Conservation (phyloP, 2,888 invertebrate species). For the Megalurothrips usitatus region DNA sequence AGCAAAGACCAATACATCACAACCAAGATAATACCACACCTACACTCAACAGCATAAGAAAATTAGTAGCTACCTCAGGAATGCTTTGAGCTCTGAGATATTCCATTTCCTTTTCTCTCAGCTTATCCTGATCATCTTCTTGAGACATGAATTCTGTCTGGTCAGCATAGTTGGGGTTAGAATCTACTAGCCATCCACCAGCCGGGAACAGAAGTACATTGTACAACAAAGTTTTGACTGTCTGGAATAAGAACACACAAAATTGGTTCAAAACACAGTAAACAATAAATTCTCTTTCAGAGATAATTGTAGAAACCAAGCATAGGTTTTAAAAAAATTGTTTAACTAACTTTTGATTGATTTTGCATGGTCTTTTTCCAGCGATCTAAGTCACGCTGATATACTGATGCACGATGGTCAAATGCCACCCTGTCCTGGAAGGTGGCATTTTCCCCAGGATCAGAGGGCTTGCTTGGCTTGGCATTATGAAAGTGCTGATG, state of each 20-base stretch:
- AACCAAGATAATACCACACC: background rate
- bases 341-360: constrained; percentile 48
- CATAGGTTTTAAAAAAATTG: background rate
- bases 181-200: constrained; percentile 83
- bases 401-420: constrained; percentile 77
- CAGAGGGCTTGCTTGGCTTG: constrained; percentile 66
- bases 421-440: constrained; percentile 85
- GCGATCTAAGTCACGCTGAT: constrained; percentile 69
- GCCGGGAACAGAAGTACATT: constrained; percentile 85
- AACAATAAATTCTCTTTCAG: background rate
- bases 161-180: constrained; percentile 43
- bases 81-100: constrained; percentile 75
- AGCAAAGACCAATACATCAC: constrained; percentile 27
- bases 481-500: constrained; percentile 75
- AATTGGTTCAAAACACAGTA: constrained; percentile 2
- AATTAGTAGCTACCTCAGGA: constrained; percentile 57
- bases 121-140: constrained; percentile 51
- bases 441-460: constrained; percentile 56
- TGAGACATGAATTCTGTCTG: background rate
- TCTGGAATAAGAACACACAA: constrained; percentile 47
- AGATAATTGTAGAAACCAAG: background rate
- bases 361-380: constrained; percentile 53
- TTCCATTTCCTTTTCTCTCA: constrained; percentile 65
- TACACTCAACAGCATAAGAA: background rate
- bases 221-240: constrained; percentile 72